Evolutionary conservation across 35 echinoderm and acorn worm genomes (phyloP).

Genomic region (Acanthaster planci): DNA sequence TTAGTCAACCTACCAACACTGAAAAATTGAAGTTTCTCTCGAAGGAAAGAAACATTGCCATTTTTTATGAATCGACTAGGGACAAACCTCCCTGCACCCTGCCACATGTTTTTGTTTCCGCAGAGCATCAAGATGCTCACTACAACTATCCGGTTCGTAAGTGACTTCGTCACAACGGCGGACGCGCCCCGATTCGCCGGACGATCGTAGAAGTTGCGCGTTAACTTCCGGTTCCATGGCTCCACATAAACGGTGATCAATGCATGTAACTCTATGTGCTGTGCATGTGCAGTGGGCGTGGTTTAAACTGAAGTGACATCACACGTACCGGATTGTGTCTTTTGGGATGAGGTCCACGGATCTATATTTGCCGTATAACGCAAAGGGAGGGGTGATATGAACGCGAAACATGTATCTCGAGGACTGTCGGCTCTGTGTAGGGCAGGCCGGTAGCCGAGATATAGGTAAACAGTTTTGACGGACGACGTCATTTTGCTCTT

Average conservation of each 20-base stretch:
- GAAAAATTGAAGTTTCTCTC: too few relatives aligned
- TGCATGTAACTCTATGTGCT: too few relatives aligned
- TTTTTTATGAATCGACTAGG: conserved; percentile 10
- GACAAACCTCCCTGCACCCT: conserved; percentile 43
- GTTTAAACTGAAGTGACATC: too few relatives aligned
- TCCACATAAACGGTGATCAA: too few relatives aligned
- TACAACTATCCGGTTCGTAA: conserved; percentile 54
- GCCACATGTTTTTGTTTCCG: conserved; percentile 38
- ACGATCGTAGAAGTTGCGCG: too few relatives aligned
- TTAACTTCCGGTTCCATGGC: too few relatives aligned
- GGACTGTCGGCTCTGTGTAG: conserved; percentile 58
- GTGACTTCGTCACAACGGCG: too few relatives aligned
- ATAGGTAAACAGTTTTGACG: conserved; percentile 56
- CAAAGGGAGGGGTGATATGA: conserved; percentile 31
- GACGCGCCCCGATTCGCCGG: too few relatives aligned
- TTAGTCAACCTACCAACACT: too few relatives aligned
- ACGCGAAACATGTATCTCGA: conserved; percentile 62
- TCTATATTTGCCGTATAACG: conserved; percentile 35
- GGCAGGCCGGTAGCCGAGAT: conserved; percentile 60
- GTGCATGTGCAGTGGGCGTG: too few relatives aligned
- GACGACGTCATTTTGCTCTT: conserved; percentile 56
- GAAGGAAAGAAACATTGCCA: too few relatives aligned
- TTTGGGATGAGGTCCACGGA: conserved; percentile 61
- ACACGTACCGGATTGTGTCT: too few relatives aligned
- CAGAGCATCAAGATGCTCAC: conserved; percentile 61